Conservation (phyloP, 1,140 invertebrate species). For the Papilio glaucus region DNA sequence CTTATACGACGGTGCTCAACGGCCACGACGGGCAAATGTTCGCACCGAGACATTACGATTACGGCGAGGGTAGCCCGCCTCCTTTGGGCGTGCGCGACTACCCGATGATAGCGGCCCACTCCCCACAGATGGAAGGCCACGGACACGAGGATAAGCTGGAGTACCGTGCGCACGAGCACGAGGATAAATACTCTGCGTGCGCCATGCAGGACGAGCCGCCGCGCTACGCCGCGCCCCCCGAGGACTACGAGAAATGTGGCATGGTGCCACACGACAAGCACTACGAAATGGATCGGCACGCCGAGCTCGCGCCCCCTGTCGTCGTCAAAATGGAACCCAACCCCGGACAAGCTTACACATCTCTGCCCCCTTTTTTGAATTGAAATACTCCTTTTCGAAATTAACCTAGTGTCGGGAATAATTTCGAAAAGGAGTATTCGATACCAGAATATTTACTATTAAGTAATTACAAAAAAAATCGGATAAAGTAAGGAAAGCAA, state of each 20-base stretch:
- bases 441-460: conserved; percentile 5
- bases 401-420: conserved; percentile 69
- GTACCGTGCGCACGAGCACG: conserved; percentile 79
- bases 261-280: conserved; percentile 83
- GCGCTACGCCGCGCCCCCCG: conserved; percentile 82
- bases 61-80: conserved; percentile 85
- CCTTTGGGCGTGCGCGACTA: conserved; percentile 85
- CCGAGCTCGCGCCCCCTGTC: conserved; percentile 82
- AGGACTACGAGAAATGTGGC: conserved; percentile 83
- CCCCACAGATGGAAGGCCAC: conserved; percentile 84
- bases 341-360: conserved; percentile 85
- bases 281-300: conserved; percentile 81
- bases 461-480: conserved; percentile 27
- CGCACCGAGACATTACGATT: conserved; percentile 84
- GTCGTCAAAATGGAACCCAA: conserved; percentile 86
- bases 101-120: conserved; percentile 87
- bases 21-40: conserved; percentile 88
- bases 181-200: conserved; percentile 83
- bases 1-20: conserved; percentile 87
- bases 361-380: conserved; percentile 90
- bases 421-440: conserved; percentile 82
- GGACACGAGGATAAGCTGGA: conserved; percentile 82
- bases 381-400: conserved; percentile 86
- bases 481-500: neutral
- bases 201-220: conserved; percentile 85